Percentiles rank a stretch among this genome's conserved stretches.
These are phyloP conservation scores for Archips crataeganus DNA, from an alignment of 2,888 invertebrate species.

Conservation along the genomic window DNA sequence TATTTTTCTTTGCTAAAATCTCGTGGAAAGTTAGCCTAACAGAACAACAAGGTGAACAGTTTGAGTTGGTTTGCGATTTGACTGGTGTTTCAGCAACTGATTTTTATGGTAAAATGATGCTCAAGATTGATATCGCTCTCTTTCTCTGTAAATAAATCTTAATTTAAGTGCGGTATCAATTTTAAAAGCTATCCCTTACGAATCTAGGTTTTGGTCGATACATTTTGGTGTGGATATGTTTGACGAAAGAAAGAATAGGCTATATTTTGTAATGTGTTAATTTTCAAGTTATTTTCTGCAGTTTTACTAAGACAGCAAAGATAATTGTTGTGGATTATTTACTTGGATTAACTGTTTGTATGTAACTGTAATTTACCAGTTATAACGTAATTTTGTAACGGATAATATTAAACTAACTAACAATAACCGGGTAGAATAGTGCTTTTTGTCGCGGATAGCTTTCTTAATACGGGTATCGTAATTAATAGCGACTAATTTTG, in stretches of 20 bases:
- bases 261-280: not conserved
- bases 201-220: not conserved
- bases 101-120: not conserved
- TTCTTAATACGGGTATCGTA: conserved; percentile 63
- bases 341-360: conserved; percentile 1
- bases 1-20: not conserved
- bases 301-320: not conserved
- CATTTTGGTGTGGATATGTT: not conserved
- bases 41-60: not conserved
- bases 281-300: not conserved
- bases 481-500: conserved; percentile 82
- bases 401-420: conserved; percentile 56
- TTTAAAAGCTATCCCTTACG: not conserved
- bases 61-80: not conserved
- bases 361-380: conserved; percentile 11
- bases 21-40: not conserved
- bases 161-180: not conserved
- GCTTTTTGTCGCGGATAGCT: conserved; percentile 65
- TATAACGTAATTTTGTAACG: conserved; percentile 35
- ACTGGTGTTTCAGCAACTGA: not conserved
- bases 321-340: not conserved
- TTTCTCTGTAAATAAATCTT: not conserved
- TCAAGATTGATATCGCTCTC: not conserved
- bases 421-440: conserved; percentile 53
- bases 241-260: not conserved